A percentile compares a stretch with the other conserved stretches of the same genome.
Conservation (phyloP, 2,113 vertebrate genomes). For the Spheniscus mendiculus region DNA sequence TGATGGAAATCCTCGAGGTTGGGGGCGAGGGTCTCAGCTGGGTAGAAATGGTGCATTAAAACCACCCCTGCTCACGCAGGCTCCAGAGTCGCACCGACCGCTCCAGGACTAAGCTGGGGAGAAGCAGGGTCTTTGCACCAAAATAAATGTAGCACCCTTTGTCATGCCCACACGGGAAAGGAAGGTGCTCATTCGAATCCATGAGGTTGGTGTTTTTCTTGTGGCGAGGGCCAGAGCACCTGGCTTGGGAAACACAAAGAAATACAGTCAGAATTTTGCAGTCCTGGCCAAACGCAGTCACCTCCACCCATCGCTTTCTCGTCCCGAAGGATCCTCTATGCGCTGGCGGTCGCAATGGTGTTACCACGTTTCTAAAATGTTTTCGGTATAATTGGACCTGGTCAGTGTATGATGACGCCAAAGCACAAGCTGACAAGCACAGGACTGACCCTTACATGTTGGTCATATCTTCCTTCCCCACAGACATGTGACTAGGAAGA, state of each 20-base stretch:
- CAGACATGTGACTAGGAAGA: background rate
- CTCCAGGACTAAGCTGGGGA: background rate
- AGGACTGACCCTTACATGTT: background rate
- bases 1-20: background rate
- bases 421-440: background rate
- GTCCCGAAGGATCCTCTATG: background rate
- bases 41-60: background rate
- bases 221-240: background rate
- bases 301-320: background rate
- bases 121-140: background rate
- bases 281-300: background rate
- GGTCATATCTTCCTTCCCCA: background rate
- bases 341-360: background rate
- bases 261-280: background rate
- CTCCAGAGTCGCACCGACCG: fast-evolving
- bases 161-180: background rate
- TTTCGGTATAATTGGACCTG: background rate
- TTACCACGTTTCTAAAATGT: background rate
- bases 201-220: background rate
- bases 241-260: background rate
- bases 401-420: background rate
- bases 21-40: background rate
- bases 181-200: background rate
- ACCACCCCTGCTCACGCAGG: background rate
- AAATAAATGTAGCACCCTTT: background rate